phyloP scores from a whole-genome alignment of 2,797 vertebrate genomes.

The Artibeus jamaicensis region DNA sequence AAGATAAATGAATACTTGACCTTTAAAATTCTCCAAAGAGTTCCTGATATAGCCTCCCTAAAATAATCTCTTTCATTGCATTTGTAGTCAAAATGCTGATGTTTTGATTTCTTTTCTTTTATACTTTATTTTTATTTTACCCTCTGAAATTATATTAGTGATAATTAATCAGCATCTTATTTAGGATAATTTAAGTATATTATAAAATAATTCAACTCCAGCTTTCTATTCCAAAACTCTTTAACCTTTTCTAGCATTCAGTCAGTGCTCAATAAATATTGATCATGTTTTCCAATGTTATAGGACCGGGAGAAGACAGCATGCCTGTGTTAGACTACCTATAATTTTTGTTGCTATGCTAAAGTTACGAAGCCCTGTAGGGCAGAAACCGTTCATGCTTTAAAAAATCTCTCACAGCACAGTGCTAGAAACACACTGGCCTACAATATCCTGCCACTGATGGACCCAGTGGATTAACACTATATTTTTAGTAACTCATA shows the following conservation, averaged over 20 bases:
- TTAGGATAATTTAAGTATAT: slow-evolving; percentile 17
- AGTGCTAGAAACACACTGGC: not conserved
- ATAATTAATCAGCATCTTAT: not conserved
- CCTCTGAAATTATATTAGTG: slow-evolving; percentile 28
- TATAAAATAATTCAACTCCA: slow-evolving; percentile 19
- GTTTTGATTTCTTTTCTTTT: not conserved
- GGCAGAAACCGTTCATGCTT: not conserved
- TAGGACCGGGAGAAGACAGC: not conserved
- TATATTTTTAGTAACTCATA: not conserved
- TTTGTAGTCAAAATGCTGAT: not conserved
- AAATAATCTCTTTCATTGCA: not conserved
- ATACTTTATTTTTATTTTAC: not conserved
- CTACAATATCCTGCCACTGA: not conserved
- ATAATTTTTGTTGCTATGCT: not conserved
- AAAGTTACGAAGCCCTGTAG: not conserved
- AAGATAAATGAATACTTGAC: not conserved
- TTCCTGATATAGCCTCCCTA: not conserved
- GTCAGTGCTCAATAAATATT: not conserved
- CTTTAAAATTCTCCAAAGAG: not conserved
- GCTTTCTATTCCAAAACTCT: not conserved
- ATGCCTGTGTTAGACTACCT: not conserved
- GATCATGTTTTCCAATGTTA: not conserved
- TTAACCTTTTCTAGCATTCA: not conserved
- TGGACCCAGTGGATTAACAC: not conserved
- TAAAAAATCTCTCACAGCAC: not conserved